phyloP scores from a whole-genome alignment of 2,888 invertebrate genomes.

The Idaea dimidiata region DNA sequence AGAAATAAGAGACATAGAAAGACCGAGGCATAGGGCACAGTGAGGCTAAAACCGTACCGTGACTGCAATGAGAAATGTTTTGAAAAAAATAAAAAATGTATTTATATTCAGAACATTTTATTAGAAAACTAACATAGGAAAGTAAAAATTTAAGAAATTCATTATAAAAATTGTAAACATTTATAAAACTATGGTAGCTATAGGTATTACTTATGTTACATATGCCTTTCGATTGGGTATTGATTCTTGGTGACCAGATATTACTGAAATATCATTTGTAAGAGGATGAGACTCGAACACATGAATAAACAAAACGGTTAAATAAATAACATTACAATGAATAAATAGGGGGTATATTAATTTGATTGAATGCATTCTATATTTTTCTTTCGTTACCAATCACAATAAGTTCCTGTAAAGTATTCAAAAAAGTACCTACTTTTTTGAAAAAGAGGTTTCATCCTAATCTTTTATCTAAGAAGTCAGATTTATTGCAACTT shows the following conservation, averaged over 20 bases:
- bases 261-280: constrained; percentile 35
- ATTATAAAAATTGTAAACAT: constrained; percentile 75
- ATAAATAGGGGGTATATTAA: no score
- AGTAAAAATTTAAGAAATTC: constrained; percentile 79
- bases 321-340: neutral
- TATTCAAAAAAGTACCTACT: neutral
- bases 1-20: no score
- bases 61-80: neutral
- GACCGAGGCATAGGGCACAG: no score
- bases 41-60: no score
- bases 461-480: neutral
- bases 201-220: constrained; percentile 51
- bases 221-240: constrained; percentile 51
- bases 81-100: constrained; percentile 14
- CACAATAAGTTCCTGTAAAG: no score
- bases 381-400: no score
- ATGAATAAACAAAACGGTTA: neutral
- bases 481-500: neutral
- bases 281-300: neutral
- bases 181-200: constrained; percentile 71
- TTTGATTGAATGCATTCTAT: no score
- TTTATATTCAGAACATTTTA: constrained; percentile 77
- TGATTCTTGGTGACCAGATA: constrained; percentile 53
- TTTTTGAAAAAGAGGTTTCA: neutral
- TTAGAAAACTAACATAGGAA: constrained; percentile 80